phyloP scores from a whole-genome alignment of 1,140 invertebrate species.

The Plutomurus gul region DNA sequence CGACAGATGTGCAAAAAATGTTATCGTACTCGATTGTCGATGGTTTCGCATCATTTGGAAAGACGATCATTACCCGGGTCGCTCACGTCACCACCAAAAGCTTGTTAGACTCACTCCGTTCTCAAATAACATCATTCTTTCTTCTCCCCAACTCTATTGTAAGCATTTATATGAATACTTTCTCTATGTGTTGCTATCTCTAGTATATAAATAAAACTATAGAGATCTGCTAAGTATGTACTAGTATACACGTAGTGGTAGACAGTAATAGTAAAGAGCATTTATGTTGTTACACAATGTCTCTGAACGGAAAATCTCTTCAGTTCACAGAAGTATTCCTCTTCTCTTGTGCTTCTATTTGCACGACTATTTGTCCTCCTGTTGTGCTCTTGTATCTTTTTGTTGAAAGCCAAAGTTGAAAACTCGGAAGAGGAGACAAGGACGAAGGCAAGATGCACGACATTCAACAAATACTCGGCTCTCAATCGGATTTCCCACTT shows the following conservation, averaged over 20 bases:
- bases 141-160: too few species aligned
- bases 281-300: too few species aligned
- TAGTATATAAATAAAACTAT: too few species aligned
- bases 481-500: constrained; percentile 21
- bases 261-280: too few species aligned
- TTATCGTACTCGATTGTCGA: constrained; percentile 15
- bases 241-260: too few species aligned
- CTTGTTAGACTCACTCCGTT: constrained; percentile 15
- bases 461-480: constrained; percentile 12
- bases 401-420: constrained; percentile 21
- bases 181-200: not conserved
- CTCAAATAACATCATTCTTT: constrained; percentile 30
- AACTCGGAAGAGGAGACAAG: not conserved
- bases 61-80: constrained; percentile 25
- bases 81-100: constrained; percentile 23
- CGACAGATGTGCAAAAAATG: constrained; percentile 27
- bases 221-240: too few species aligned
- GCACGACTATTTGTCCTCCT: not conserved
- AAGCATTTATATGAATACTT: constrained; percentile 8
- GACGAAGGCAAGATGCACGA: not conserved
- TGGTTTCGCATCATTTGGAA: constrained; percentile 26
- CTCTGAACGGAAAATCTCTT: constrained; percentile 16
- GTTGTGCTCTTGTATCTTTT: not conserved
- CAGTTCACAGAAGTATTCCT: not conserved
- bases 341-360: too few species aligned